Percentiles rank a stretch among this genome's conserved stretches.
Conservation (phyloP, 2,888 invertebrate species). For the Tubulanus polymorphus region DNA sequence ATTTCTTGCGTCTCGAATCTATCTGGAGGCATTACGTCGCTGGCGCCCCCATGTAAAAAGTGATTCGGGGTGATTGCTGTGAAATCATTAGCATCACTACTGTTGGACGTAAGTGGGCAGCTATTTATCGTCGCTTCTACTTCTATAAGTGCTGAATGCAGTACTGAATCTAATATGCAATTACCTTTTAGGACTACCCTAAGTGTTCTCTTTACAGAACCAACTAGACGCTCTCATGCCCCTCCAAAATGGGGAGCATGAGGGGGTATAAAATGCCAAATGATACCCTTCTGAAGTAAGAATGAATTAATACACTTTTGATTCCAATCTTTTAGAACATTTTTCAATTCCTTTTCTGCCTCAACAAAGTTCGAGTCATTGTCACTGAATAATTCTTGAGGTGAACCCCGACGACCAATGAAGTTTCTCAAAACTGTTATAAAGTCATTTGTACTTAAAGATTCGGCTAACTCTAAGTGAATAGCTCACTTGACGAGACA, state of each 20-base stretch:
- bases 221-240: conserved; percentile 18
- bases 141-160: conserved; percentile 17
- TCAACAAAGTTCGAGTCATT: conserved; percentile 22
- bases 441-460: conserved; percentile 8
- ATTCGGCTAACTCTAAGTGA: conserved; percentile 7
- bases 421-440: conserved; percentile 17
- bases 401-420: conserved; percentile 16
- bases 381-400: conserved; percentile 13
- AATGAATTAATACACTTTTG: conserved; percentile 7
- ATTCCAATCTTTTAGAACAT: conserved; percentile 9
- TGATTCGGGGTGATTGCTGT: conserved; percentile 31
- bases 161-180: conserved; percentile 8
- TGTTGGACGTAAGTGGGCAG: conserved; percentile 10
- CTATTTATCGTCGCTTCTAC: conserved; percentile 13
- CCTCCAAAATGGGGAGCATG: conserved; percentile 14
- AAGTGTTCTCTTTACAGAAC: conserved; percentile 13
- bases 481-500: conserved; percentile 7
- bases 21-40: conserved; percentile 6
- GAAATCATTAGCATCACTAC: conserved; percentile 5
- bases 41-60: conserved; percentile 26
- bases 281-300: conserved; percentile 7
- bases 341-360: conserved; percentile 11
- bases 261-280: conserved; percentile 17
- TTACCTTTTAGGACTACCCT: neutral
- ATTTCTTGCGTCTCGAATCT: neutral